These are phyloP conservation scores for Polymixis lichenea DNA, from an alignment of 2,888 invertebrate genomes.

Conservation along the genomic window DNA sequence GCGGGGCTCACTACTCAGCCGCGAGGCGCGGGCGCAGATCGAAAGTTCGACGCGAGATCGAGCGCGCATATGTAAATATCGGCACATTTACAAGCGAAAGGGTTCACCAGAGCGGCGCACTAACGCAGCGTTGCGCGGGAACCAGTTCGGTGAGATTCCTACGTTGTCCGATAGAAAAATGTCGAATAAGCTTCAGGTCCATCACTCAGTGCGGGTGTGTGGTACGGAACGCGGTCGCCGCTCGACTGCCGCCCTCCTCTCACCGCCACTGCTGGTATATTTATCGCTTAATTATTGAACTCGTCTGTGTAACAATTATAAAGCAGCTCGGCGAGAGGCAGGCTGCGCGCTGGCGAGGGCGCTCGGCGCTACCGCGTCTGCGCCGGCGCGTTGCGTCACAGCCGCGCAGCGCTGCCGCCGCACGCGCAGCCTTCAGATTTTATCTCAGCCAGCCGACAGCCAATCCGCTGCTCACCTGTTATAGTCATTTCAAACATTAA, in stretches of 20 bases:
- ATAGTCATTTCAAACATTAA: conserved; percentile 82
- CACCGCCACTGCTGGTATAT: conserved; percentile 87
- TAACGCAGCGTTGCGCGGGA: conserved; percentile 90
- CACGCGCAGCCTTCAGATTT: conserved; percentile 85
- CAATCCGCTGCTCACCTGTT: conserved; percentile 82
- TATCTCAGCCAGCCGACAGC: conserved; percentile 78
- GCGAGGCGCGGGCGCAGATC: conserved; percentile 86
- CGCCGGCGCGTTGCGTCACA: conserved; percentile 84
- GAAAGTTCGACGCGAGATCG: conserved; percentile 90
- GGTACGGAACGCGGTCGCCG: conserved; percentile 87
- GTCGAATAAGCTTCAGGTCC: conserved; percentile 87
- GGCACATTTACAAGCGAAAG: conserved; percentile 91
- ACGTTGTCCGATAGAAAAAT: conserved; percentile 91
- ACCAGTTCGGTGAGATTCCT: conserved; percentile 93
- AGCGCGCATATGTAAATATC: conserved; percentile 90
- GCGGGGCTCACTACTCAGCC: conserved; percentile 80
- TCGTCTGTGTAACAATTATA: conserved; percentile 89
- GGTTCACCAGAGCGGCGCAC: conserved; percentile 90
- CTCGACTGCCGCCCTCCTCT: conserved; percentile 89
- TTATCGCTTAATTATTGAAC: conserved; percentile 90
- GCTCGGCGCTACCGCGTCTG: conserved; percentile 87
- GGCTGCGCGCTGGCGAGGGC: conserved; percentile 78
- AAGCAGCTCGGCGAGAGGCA: conserved; percentile 80
- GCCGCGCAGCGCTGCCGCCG: conserved; percentile 65
- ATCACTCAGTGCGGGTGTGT: conserved; percentile 87